A percentile compares a stretch with the other conserved stretches of the same genome.
Evolutionary conservation across 2,113 vertebrate genomes (phyloP).

Genomic region (Nestor notabilis): DNA sequence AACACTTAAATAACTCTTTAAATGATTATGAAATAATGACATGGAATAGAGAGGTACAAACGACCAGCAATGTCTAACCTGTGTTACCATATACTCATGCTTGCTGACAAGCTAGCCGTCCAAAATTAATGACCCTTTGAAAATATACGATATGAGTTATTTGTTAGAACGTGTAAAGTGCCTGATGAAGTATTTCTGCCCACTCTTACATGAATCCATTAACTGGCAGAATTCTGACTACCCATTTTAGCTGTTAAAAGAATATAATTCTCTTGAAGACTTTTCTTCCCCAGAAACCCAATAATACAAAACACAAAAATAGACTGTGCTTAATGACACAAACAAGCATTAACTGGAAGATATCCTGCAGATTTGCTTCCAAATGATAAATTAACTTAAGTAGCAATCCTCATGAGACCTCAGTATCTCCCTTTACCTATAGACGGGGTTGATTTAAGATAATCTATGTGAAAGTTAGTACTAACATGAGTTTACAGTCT

Average conservation of each 20-base stretch:
- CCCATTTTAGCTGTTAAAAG: background rate
- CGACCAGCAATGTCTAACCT: rapidly evolving
- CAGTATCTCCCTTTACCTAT: background rate
- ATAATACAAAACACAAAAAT: background rate
- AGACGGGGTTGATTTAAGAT: background rate
- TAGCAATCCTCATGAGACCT: rapidly evolving
- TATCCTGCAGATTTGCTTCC: background rate
- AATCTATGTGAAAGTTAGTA: background rate
- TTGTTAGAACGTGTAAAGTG: background rate
- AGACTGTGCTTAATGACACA: background rate
- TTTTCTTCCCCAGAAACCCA: too few species aligned
- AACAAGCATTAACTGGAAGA: background rate
- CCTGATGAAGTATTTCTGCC: background rate
- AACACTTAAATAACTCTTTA: background rate
- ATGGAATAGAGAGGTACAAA: background rate
- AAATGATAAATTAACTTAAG: background rate
- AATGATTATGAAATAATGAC: conserved; percentile 22
- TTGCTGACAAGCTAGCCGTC: background rate
- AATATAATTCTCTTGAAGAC: background rate
- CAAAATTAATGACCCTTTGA: background rate
- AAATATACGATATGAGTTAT: rapidly evolving
- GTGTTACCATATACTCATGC: background rate
- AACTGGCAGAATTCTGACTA: background rate
- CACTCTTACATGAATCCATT: background rate
- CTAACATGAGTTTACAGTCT: background rate